phyloP scores from a whole-genome alignment of 1,140 invertebrate genomes.

The Calosoma granatense region DNA sequence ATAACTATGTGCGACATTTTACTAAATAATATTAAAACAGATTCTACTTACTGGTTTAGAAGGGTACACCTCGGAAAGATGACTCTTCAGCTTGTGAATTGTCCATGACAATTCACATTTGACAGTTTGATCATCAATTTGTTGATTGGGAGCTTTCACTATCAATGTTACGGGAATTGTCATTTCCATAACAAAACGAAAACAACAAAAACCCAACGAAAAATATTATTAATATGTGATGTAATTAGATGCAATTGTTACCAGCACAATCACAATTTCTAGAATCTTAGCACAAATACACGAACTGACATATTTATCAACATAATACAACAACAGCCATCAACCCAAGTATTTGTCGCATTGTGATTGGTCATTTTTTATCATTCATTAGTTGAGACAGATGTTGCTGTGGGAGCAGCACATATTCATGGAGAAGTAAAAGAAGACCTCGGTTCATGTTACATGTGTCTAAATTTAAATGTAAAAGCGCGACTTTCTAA shows the following conservation, averaged over 20 bases:
- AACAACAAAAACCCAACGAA: neutral
- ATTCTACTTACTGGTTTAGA: conserved; percentile 71
- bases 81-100: conserved; percentile 70
- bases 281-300: neutral
- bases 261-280: neutral
- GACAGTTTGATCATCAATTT: conserved; percentile 76
- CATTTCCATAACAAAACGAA: conserved; percentile 29
- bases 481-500: no score
- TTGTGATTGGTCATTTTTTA: neutral
- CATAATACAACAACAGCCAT: conserved; percentile 1
- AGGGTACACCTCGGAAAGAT: conserved; percentile 75
- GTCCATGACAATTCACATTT: conserved; percentile 75
- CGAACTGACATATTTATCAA: conserved; percentile 4
- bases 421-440: no score
- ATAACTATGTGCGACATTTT: neutral
- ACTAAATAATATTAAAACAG: conserved; percentile 11
- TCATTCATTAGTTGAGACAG: no score
- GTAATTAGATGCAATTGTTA: neutral
- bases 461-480: no score
- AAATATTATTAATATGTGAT: neutral
- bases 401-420: no score
- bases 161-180: conserved; percentile 54
- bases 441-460: no score
- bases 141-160: conserved; percentile 81
- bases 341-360: neutral